phyloP scores from a whole-genome alignment of 2,888 invertebrate species.

The Tipula helvola region DNA sequence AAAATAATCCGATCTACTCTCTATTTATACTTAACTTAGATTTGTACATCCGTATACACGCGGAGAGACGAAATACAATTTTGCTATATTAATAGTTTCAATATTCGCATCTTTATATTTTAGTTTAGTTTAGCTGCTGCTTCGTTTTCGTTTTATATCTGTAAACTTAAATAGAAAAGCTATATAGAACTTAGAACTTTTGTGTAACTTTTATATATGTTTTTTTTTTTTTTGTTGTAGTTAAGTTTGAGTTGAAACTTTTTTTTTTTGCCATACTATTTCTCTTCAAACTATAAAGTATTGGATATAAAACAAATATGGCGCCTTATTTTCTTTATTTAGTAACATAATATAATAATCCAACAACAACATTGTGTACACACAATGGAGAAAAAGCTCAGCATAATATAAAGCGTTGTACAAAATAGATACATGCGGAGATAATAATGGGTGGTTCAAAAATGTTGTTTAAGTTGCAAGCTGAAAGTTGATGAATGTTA shows the following conservation, averaged over 20 bases:
- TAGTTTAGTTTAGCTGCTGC: neutral
- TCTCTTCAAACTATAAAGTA: constrained; percentile 4
- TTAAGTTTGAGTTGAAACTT: neutral
- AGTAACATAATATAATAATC: neutral
- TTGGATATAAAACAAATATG: neutral
- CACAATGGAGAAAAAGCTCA: neutral
- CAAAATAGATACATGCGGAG: neutral
- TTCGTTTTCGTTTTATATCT: neutral
- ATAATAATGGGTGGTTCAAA: neutral
- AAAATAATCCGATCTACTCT: neutral
- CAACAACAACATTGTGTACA: neutral
- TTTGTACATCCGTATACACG: neutral
- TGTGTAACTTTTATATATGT: neutral
- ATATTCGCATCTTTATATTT: neutral
- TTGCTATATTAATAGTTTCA: neutral
- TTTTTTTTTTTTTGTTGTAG: neutral
- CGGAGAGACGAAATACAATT: neutral
- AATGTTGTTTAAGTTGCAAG: neutral
- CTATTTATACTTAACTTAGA: neutral
- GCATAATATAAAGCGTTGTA: neutral
- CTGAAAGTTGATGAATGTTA: neutral
- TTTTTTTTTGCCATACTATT: neutral
- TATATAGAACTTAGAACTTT: neutral
- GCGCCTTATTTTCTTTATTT: neutral
- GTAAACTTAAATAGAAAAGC: neutral